A percentile compares a stretch with the other conserved stretches of the same genome.
These are phyloP conservation scores for Thermophis baileyi DNA, from an alignment of 2,113 vertebrate species.

Conservation along the genomic window DNA sequence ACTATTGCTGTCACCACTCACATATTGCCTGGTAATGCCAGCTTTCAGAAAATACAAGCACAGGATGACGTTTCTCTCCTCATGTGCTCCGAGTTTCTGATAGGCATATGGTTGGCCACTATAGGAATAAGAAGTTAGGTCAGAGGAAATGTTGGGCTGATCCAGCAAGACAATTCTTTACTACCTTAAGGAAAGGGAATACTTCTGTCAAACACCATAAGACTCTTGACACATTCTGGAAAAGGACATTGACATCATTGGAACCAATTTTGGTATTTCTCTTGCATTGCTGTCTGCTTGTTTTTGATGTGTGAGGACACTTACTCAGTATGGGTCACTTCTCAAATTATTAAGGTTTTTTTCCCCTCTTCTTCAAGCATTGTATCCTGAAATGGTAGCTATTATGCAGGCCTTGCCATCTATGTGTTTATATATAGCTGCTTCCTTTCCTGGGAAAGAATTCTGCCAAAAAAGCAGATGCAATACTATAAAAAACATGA, in stretches of 20 bases:
- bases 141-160: background rate
- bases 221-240: background rate
- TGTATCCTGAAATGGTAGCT: background rate
- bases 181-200: background rate
- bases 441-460: background rate
- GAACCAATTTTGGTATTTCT: background rate
- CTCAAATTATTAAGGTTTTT: background rate
- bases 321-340: background rate
- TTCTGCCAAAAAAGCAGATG: background rate
- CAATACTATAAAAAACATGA: background rate
- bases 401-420: background rate
- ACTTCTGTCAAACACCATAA: background rate
- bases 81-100: background rate
- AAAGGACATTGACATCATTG: background rate
- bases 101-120: background rate
- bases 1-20: background rate
- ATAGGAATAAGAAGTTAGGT: background rate
- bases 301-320: background rate
- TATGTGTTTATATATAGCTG: background rate
- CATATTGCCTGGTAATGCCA: background rate
- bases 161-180: background rate
- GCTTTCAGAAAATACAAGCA: background rate
- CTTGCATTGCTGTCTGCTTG: background rate
- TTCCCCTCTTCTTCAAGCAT: background rate
- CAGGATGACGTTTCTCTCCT: background rate